phyloP scores from a whole-genome alignment of 37 sponge, comb jelly and placozoan genomes.

The Aplysina aerophoba region DNA sequence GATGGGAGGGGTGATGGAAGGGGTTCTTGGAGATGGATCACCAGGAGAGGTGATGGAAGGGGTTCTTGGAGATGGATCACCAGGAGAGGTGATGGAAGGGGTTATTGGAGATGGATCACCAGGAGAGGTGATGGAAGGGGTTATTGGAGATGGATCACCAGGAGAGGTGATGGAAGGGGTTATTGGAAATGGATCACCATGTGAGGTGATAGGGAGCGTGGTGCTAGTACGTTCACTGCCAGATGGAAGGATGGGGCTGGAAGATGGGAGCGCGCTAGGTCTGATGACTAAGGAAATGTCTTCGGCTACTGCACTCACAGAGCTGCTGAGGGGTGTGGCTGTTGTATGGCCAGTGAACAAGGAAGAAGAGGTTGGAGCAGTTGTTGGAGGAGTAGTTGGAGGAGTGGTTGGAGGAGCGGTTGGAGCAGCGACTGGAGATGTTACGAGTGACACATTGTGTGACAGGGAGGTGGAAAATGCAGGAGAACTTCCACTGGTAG shows the following conservation, averaged over 20 bases:
- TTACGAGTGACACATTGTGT: too few species aligned
- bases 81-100: background rate
- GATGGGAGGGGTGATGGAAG: background rate
- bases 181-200: background rate
- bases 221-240: too few species aligned
- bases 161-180: background rate
- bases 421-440: too few species aligned
- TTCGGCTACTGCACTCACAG: background rate
- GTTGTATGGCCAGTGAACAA: background rate
- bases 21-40: background rate
- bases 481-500: too few species aligned
- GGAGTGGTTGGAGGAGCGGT: background rate
- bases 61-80: background rate
- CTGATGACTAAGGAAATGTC: background rate
- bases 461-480: too few species aligned
- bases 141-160: too few species aligned
- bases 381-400: background rate
- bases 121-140: background rate
- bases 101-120: background rate
- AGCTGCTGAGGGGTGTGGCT: background rate
- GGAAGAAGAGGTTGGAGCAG: background rate
- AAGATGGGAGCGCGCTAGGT: background rate
- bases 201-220: background rate
- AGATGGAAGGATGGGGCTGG: background rate
- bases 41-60: background rate